phyloP scores from a whole-genome alignment of 2,113 vertebrate species.

The Chroicocephalus ridibundus region DNA sequence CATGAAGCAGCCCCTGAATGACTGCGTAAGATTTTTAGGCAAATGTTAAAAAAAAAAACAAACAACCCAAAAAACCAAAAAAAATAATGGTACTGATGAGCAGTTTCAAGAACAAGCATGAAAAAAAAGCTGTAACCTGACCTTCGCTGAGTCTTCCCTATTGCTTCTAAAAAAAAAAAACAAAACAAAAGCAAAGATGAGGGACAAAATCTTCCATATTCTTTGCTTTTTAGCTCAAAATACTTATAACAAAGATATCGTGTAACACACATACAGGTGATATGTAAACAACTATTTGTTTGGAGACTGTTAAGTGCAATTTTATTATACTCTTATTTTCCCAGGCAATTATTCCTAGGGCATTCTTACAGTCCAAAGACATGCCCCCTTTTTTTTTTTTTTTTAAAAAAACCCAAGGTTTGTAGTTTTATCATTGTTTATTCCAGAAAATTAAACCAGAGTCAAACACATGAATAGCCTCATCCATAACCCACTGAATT shows the following conservation, averaged over 20 bases:
- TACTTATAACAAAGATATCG: background rate
- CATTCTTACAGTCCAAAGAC: background rate
- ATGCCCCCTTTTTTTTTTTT: background rate
- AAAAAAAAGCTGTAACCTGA: background rate
- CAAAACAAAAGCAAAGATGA: background rate
- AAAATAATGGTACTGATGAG: background rate
- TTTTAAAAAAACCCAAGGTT: background rate
- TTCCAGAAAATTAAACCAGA: background rate
- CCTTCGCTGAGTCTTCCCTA: background rate
- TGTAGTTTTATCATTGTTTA: background rate
- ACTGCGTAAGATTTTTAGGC: background rate
- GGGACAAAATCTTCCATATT: background rate
- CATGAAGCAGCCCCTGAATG: background rate
- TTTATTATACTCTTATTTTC: background rate
- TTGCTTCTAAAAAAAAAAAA: background rate
- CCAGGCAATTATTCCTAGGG: background rate
- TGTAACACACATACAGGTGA: background rate
- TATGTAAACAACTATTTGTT: background rate
- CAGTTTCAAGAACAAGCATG: background rate
- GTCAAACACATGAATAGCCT: background rate
- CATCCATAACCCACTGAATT: background rate
- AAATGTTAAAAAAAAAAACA: background rate
- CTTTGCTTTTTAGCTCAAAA: background rate
- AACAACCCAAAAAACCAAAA: background rate
- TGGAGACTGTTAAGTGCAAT: background rate